Base-by-base conservation (phyloP, 2,888 invertebrate species). In the Rotaria macrura region DNA sequence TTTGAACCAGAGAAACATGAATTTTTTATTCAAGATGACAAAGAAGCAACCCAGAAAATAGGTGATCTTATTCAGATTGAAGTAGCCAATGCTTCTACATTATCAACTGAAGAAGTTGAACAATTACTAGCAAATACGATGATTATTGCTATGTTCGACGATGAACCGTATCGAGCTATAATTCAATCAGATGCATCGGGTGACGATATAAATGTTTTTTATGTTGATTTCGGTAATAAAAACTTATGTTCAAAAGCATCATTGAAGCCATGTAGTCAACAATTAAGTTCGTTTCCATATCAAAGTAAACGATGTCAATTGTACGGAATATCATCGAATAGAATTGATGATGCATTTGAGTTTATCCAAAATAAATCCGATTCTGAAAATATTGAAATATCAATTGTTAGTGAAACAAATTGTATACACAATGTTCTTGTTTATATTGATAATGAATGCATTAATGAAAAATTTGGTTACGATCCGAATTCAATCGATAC, bases 391-490 rank as follows among this genome's bases (percentile, higher is more conserved):
- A 3, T 79, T n/a, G 79, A 79, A 43, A 43, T 43, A 43, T n/a
- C 25, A 10, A n/a, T 79, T 43, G 17, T 79, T 43, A 79, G 43
- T 25, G 10, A 43, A 43, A 40, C 25, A 79, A 23, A 9, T 79
- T 1, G 1, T n/a, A 1, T 43, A n/a, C 14, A 0, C 43, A 79
- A 79, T 79, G 79, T 79, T n/a, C 14, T 43, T 10, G 3, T 79
- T 40, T 79, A 79, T 79, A 12, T 25, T 43, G 25, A 79, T 43
- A 12, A 43, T 23, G 10, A 10, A n/a, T 79, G 79, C 43, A 14
- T 79, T 25, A 79, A 79, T 79, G 79, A 79, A 79, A 79, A 79
- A 79, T 79, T n/a, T 79, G 79, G 79, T 7, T 79, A 43, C n/a
- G 23, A 79, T 40, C 79, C 43, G 12, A 25, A 43, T 25, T 20